Base-by-base conservation (phyloP, 2,888 invertebrate species). In the Esperia sulphurella region DNA sequence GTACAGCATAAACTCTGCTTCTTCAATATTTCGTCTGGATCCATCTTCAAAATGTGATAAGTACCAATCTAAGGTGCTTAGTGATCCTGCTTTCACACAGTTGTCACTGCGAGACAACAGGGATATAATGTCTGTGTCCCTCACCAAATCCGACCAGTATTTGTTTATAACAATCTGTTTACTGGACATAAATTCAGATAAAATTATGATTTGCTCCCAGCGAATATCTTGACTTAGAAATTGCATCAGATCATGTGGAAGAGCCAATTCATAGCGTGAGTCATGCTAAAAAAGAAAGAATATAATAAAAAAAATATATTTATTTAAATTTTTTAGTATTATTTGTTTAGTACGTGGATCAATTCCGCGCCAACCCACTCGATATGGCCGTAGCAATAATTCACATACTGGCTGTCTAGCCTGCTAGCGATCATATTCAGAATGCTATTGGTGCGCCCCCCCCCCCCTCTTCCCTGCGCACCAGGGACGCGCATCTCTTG, bases 151-250 rank as follows among this genome's bases (percentile, higher is more conserved):
- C 0, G 79, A 66, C 91, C 92, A 93, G 55, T 92, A 78, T 42
- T 83, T 86, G 58, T 94, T 93, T 49, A 95, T 92, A 9, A 91
- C 80, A 44, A 89, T 85, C 71, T 94, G 94, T 46, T 92, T 91
- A 4, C 83, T 82, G 9, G 91, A 77, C 48, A 95, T 89, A 61
- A 94, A 93, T 61, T 92, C 84, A 68, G 94, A 92, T 39, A 94
- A 73, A 41, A 85, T 85, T 51, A 91, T 89, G 42, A 94, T 91
- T 52, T 91, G 91, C 44, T 91, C 88, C 71, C 91, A 91, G 21
- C 94, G 84, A 38, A 92, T 92, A 67, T 95, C 95, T 83, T 96
- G 96, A 53, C 94, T 94, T 65, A 96, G 78, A 63, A 96, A 92
- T 3, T 94, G 92, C 47, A 95, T 82, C 41, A 96, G 84, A 74